Evolutionary conservation across 64 coral and sea anemone genomes (phyloP).

Genomic region (Dendrophyllia cribrosa): DNA sequence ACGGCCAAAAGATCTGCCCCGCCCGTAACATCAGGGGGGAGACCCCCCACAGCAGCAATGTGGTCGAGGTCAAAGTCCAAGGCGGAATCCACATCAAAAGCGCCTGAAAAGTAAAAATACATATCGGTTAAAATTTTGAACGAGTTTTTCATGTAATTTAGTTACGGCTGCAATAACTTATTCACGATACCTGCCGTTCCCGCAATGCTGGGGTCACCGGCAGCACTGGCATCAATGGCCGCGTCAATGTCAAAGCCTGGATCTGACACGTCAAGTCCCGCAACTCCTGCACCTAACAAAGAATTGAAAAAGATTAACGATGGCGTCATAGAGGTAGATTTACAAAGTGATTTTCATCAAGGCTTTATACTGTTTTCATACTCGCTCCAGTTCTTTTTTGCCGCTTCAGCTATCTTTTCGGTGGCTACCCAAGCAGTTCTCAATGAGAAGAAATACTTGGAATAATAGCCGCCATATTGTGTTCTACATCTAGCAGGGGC

Average conservation of each 20-base stretch:
- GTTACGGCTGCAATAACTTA: not conserved
- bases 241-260: conserved; percentile 85
- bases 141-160: not conserved
- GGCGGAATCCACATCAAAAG: conserved; percentile 71
- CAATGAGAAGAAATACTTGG: too few species aligned
- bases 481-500: too few species aligned
- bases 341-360: too few species aligned
- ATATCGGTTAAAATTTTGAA: not conserved
- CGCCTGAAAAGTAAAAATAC: not conserved
- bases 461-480: too few species aligned
- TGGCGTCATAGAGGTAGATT: not conserved
- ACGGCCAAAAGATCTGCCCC: conserved; percentile 17
- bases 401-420: too few species aligned
- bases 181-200: conserved; percentile 38
- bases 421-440: too few species aligned
- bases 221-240: conserved; percentile 83
- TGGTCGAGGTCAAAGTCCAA: conserved; percentile 76
- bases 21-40: conserved; percentile 17
- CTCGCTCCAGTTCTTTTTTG: too few species aligned
- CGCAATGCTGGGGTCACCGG: conserved; percentile 79
- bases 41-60: conserved; percentile 7
- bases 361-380: too few species aligned
- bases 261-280: conserved; percentile 80
- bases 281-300: conserved; percentile 40
- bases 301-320: not conserved